Evolutionary conservation across 1,140 invertebrate genomes (phyloP), one percentile per base, ranked within the genome.

Genomic region (Radopholus similis): DNA sequence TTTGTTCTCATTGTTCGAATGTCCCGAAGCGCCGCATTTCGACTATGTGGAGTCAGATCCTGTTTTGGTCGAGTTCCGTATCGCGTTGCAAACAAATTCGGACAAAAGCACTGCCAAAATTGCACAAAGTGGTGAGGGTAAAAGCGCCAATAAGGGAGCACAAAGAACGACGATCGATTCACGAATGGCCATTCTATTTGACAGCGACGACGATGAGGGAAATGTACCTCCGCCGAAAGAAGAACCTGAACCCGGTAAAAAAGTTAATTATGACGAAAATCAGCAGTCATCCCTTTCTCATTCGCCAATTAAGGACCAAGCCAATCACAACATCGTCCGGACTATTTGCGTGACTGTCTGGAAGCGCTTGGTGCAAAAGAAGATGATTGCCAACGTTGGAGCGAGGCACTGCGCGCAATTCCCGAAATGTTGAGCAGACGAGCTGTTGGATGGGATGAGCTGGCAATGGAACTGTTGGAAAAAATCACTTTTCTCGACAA

Each of bases 301-400:
- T 4, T 51, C 47, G 9, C 23, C n/a, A n/a, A n/a, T n/a, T n/a
- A n/a, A n/a, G n/a, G n/a, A n/a, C n/a, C n/a, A n/a, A n/a, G n/a
- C n/a, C n/a, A n/a, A n/a, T n/a, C n/a, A n/a, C n/a, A n/a, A n/a
- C n/a, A 51, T 51, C 23, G 21, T 8, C 47, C 47, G 23, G 40
- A 9, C 47, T 62, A 62, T 62, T 18, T 62, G 42, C 38, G 49
- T 6, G 59, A 62, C 30, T 62, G 59, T 62, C 30, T 62, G 49
- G 40, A 18, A 47, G 28, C 28, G 34, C 49, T 62, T 23, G 32
- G 21, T 47, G 2, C 40, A 32, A 34, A 62, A 26, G 49, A 40
- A 62, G 21, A 30, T 42, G n/a, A 37, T 42, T 44, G 32, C 32
- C 23, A 42, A 11, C 23, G n/a, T 62, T 62, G 59, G 59, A 40